These are phyloP conservation scores for Diplosoma virens DNA, from an alignment of 23 tunicate species.

Conservation along the genomic window DNA sequence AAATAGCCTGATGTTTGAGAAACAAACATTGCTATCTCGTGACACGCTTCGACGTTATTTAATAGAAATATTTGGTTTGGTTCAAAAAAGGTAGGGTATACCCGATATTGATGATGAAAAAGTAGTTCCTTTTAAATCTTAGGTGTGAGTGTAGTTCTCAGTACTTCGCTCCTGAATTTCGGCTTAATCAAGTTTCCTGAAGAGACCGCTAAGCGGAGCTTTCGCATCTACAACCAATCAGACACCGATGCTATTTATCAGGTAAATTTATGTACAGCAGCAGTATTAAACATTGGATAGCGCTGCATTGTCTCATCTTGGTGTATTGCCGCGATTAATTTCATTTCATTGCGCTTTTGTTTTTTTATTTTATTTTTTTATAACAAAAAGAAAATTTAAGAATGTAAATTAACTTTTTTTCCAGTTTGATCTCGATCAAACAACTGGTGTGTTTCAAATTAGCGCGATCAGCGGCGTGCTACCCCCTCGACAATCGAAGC, in stretches of 20 bases:
- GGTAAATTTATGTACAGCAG: too few relatives aligned
- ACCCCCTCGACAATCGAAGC: conserved; percentile 18
- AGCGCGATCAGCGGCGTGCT: conserved; percentile 23
- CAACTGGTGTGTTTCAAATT: conserved; percentile 25
- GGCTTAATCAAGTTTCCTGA: conserved; percentile 23
- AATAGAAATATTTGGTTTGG: too few relatives aligned
- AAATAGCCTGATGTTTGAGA: too few relatives aligned
- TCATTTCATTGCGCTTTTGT: not conserved
- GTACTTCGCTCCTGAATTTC: conserved; percentile 40
- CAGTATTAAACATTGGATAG: too few relatives aligned
- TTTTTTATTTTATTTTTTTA: not conserved
- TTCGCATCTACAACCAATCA: conserved; percentile 39
- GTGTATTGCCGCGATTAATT: not conserved
- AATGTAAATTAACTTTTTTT: not conserved
- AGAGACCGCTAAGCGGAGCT: conserved; percentile 23
- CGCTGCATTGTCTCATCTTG: too few relatives aligned
- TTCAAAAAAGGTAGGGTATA: too few relatives aligned
- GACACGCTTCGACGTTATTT: too few relatives aligned
- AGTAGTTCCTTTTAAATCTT: not conserved
- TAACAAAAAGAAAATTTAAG: not conserved
- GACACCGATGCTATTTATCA: conserved; percentile 53
- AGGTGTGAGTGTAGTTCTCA: conserved; percentile 57
- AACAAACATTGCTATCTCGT: too few relatives aligned
- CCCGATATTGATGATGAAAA: too few relatives aligned
- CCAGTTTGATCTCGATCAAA: conserved; percentile 34